A percentile compares a stretch with the other conserved stretches of the same genome.
Conservation (phyloP, 2,888 invertebrate genomes). For the Chironomus tentans region DNA sequence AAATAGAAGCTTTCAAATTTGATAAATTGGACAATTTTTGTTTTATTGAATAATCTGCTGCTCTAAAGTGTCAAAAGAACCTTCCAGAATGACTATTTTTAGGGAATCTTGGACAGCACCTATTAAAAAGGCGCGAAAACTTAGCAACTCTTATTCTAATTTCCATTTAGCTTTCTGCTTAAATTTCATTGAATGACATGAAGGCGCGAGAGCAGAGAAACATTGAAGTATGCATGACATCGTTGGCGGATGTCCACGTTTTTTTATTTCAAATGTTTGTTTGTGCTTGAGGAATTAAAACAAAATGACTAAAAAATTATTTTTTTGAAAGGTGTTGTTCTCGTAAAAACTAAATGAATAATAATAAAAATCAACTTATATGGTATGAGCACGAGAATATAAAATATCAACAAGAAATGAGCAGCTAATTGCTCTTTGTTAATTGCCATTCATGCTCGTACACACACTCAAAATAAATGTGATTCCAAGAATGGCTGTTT, state of each 20-base stretch:
- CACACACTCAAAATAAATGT: neutral
- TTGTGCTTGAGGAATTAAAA: neutral
- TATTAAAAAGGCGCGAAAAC: too few species aligned
- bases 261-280: neutral
- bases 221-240: neutral
- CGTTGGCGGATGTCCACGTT: neutral
- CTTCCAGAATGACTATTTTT: too few species aligned
- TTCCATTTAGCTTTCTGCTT: too few species aligned
- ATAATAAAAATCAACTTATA: neutral
- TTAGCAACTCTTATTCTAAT: too few species aligned
- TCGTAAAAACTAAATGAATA: neutral
- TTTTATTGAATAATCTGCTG: too few species aligned
- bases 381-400: neutral
- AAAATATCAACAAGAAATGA: neutral
- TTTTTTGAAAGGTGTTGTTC: neutral
- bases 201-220: neutral
- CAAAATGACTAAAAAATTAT: too few species aligned
- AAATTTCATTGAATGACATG: neutral
- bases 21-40: too few species aligned
- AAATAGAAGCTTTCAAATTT: too few species aligned
- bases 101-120: too few species aligned
- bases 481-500: too few species aligned
- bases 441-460: neutral
- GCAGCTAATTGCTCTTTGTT: neutral
- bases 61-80: too few species aligned